Conservation (phyloP, 2,113 vertebrate species). For the Muntiacus reevesi region DNA sequence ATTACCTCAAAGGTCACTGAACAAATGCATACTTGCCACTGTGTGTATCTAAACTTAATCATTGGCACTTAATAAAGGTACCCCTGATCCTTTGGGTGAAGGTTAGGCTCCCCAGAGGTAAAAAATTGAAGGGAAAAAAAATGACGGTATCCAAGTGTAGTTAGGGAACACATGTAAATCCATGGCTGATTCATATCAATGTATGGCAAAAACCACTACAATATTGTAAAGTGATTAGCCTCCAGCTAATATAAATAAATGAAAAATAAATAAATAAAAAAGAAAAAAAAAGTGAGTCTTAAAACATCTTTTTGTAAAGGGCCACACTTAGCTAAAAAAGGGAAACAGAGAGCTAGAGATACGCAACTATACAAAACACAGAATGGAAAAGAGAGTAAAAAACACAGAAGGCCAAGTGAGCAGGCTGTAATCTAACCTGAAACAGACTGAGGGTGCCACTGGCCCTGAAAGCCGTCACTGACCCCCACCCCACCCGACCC, state of each 20-base stretch:
- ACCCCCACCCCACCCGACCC: neutral
- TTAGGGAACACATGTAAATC: neutral
- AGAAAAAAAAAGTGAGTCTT: neutral
- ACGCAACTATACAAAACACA: neutral
- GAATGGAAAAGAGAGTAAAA: neutral
- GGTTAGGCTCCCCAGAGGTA: neutral
- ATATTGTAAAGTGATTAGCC: too few species aligned
- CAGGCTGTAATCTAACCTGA: neutral
- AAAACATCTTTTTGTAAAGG: neutral
- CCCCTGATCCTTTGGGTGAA: neutral
- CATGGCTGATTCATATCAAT: too few species aligned
- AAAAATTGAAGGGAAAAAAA: neutral
- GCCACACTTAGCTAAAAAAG: neutral
- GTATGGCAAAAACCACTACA: too few species aligned
- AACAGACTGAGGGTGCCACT: neutral
- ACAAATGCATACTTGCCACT: neutral
- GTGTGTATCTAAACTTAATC: neutral
- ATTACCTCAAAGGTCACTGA: neutral
- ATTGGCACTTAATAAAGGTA: neutral
- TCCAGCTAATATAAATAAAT: too few species aligned
- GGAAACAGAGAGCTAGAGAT: neutral
- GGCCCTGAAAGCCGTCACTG: neutral
- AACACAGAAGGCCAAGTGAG: neutral
- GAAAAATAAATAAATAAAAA: too few species aligned
- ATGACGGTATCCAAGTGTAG: neutral